Evolutionary conservation across 2,113 vertebrate species (phyloP).

Genomic region (Syngnathoides biaculeatus): DNA sequence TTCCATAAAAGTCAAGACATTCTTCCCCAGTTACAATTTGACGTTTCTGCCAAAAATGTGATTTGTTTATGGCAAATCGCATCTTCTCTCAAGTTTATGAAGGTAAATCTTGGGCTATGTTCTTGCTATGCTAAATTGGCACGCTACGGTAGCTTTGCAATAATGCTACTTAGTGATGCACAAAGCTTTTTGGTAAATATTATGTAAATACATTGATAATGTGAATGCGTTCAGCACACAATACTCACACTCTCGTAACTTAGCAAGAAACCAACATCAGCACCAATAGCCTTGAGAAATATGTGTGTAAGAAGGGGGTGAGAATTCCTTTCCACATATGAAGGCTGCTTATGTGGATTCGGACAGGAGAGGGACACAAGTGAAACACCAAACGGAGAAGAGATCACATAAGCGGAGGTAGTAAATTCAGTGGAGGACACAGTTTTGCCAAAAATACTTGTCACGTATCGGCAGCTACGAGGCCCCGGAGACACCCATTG

Average conservation of each 20-base stretch:
- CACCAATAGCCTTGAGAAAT: too few relatives aligned
- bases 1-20: background rate
- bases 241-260: background rate
- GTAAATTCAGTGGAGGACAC: slow-evolving; percentile 41
- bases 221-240: background rate
- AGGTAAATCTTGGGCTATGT: background rate
- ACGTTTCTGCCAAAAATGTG: background rate
- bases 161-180: background rate
- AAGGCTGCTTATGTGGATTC: slow-evolving; percentile 10
- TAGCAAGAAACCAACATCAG: background rate
- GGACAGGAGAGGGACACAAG: slow-evolving; percentile 6
- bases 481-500: slow-evolving; percentile 13
- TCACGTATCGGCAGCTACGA: slow-evolving; percentile 42
- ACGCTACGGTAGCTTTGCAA: background rate
- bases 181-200: background rate
- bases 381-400: slow-evolving; percentile 12
- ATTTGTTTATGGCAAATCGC: background rate
- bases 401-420: slow-evolving; percentile 25
- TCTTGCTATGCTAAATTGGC: background rate
- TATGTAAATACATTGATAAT: background rate
- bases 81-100: background rate
- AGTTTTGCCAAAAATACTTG: slow-evolving; percentile 38
- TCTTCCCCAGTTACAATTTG: background rate
- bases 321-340: background rate
- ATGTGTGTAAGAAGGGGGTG: background rate